Conservation (phyloP, 2,113 vertebrate genomes). For the Poeciliopsis occidentalis region DNA sequence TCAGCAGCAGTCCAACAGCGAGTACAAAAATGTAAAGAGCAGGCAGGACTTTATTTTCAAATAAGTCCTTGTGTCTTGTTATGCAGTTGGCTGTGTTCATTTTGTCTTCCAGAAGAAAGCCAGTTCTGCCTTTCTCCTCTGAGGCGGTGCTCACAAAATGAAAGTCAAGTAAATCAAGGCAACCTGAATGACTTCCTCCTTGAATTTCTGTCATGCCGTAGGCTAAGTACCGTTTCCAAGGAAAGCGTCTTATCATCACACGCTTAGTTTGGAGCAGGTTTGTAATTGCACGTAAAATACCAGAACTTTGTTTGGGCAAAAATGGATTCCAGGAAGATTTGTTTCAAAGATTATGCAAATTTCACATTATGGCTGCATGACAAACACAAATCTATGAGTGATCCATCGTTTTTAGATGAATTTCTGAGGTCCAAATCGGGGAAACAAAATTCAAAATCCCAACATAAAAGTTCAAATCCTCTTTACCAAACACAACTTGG, state of each 20-base stretch:
- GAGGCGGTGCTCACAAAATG: neutral
- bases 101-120: neutral
- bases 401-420: no score
- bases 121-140: neutral
- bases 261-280: no score
- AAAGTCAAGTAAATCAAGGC: neutral
- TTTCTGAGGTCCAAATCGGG: no score
- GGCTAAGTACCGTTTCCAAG: neutral
- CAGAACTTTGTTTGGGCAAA: no score
- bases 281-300: no score
- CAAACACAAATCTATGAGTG: no score
- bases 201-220: neutral
- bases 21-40: constrained; percentile 74
- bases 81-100: neutral
- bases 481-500: no score
- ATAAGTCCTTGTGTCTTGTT: neutral
- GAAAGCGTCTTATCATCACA: neutral
- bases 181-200: neutral
- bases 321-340: no score
- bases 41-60: neutral
- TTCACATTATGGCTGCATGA: no score
- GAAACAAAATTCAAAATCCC: no score
- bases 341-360: no score
- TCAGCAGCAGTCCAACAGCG: constrained; percentile 77
- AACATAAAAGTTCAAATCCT: no score